These are phyloP conservation scores for Otolemur crassicaudatus DNA, from an alignment of 2,797 vertebrate genomes.

Conservation along the genomic window DNA sequence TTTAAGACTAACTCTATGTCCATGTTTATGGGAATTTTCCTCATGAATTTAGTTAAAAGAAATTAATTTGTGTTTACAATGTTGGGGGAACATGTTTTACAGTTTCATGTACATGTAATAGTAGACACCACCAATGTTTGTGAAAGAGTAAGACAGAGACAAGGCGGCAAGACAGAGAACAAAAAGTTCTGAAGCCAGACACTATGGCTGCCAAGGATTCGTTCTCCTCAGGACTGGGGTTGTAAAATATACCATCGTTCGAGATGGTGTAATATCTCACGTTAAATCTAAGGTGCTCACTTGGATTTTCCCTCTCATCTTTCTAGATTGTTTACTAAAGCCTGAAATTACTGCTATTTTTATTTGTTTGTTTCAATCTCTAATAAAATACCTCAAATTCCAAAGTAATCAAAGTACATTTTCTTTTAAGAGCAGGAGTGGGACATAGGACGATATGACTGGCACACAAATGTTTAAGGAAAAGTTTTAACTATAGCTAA, in stretches of 20 bases:
- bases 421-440: background rate
- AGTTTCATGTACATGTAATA: background rate
- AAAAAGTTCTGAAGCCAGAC: background rate
- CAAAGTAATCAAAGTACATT: background rate
- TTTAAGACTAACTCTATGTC: background rate
- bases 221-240: background rate
- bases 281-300: background rate
- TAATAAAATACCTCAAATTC: background rate
- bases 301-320: background rate
- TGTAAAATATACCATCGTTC: background rate
- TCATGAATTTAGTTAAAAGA: background rate
- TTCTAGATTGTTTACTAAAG: background rate
- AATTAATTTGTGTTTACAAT: background rate
- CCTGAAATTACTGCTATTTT: background rate
- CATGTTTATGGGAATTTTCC: background rate
- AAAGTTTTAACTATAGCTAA: background rate
- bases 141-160: background rate
- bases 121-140: background rate
- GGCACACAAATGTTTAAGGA: background rate
- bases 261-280: background rate
- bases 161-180: background rate
- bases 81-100: background rate
- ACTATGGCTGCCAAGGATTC: background rate
- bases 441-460: background rate
- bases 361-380: background rate